Evolutionary conservation across 2,888 invertebrate species (phyloP), one percentile per base, ranked within the genome.

Genomic region (Cryptus armator): DNA sequence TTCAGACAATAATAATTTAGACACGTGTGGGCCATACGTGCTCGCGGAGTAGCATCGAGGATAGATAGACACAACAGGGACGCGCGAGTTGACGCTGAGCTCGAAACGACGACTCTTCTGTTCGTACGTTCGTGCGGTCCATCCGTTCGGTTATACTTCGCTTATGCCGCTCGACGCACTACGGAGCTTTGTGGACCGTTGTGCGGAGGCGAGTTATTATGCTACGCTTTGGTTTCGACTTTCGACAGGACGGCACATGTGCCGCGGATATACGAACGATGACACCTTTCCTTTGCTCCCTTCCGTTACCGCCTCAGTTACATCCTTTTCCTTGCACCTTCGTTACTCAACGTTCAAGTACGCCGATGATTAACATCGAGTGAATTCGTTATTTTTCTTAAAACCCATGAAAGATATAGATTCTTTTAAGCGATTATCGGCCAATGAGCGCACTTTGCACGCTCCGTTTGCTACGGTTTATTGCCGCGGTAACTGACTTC

Each of bases 21-120:
- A 92, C 92, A 92, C 90, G 91, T 93, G 93, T 90, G 91, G 91
- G 86, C 92, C 92, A 92, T 92, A 92, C 92, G 92, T 87, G 91
- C 89, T 79, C 83, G 83, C 70, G 72, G 83, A 88, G 86, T 83
- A 87, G 83, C 85, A 87, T 87, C 85, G 85, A 87, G 90, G 91
- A 91, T 91, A 89, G 89, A 91, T 90, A 91, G 90, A 90, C 89
- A 88, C 89, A 90, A 90, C 91, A 89, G 91, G 88, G 89, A 87
- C 86, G 87, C 84, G 89, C 87, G 88, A 86, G 86, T 83, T 85
- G 88, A 87, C 78, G 86, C 86, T 84, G 79, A 56, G 88, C 87
- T 86, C 66, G 62, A 72, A 83, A 84, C 68, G 72, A 66, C 75
- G 76, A 82, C 74, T 88, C 74, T 29, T 67, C 19, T 53, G 64